Evolutionary conservation across 1,140 invertebrate genomes (phyloP).

Genomic region (Drosophila kohkoa): DNA sequence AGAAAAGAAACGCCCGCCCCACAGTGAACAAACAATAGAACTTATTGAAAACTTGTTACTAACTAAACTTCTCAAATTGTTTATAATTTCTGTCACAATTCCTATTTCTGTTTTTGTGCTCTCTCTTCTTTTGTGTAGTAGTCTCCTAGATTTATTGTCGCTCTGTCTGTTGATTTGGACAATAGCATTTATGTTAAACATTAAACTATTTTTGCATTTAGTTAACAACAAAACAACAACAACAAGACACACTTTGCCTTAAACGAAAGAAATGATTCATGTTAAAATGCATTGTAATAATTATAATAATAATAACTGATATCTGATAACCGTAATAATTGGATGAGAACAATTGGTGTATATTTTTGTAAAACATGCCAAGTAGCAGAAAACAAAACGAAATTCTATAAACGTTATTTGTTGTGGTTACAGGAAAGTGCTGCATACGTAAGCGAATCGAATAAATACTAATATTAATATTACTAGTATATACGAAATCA

Average conservation of each 20-base stretch:
- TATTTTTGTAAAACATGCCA: slow-evolving; percentile 44
- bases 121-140: slow-evolving; percentile 8
- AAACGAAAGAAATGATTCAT: slow-evolving; percentile 35
- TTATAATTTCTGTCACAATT: slow-evolving; percentile 3
- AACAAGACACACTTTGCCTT: slow-evolving; percentile 43
- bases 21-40: slow-evolving; percentile 7
- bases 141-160: slow-evolving; percentile 23
- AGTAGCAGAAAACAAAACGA: slow-evolving; percentile 6
- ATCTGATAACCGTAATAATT: neutral
- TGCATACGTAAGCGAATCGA: slow-evolving; percentile 35
- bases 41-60: neutral
- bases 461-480: slow-evolving; percentile 26
- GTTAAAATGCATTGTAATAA: slow-evolving; percentile 22
- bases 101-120: slow-evolving; percentile 12
- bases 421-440: slow-evolving; percentile 22
- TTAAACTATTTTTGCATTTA: slow-evolving; percentile 34
- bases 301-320: slow-evolving; percentile 3
- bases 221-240: slow-evolving; percentile 18
- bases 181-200: slow-evolving; percentile 33
- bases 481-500: slow-evolving; percentile 13
- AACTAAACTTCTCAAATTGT: neutral
- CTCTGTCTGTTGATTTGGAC: slow-evolving; percentile 9
- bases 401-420: slow-evolving; percentile 41
- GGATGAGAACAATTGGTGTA: slow-evolving; percentile 29
- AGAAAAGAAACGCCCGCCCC: slow-evolving; percentile 10